Evolutionary conservation across 2,888 invertebrate genomes (phyloP), one percentile per base, ranked within the genome.

Genomic region (Ophion obscuratus): DNA sequence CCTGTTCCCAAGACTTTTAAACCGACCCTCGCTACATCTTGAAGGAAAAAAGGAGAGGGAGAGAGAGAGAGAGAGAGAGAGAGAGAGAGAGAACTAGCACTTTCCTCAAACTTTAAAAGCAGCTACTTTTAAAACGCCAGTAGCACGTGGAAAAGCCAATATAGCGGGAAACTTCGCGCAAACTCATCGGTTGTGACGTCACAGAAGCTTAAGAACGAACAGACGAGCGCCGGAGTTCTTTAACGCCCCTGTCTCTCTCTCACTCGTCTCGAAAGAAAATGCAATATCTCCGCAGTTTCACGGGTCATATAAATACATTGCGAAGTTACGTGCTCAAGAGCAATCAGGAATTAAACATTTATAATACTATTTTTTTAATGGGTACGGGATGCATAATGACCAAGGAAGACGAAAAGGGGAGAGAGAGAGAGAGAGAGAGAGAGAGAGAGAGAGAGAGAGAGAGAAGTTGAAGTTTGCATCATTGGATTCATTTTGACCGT

Each of bases 1-100:
- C 79, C 79, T 79, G 76, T 83, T 77, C 40, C 47, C 44, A 27
- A 20, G 68, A 76, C 71, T 57, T 77, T 82, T 70, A 62, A 68
- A 82, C 76, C 82, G 70, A 64, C 77, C 68, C 70, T 81, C 68
- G 74, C 20, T 44, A 62, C 40, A 47, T 76, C 77, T 67, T 24
- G 40, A 36, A 78, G 40, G 24, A 27, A 68, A 9, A 68, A 68
- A 17, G 40, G 24, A 68, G 1, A 44, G 67, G 59, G 57, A 64
- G 5, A 59, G 20, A 67, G 31, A 27, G 66, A 44, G 40, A 59
- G 6, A 57, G 76, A 66, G 53, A 62, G 3, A 57, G n/a, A 75
- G 47, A 10, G 31, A 14, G 9, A 3, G 31, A 31, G 31, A 24
- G 36, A 24, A 53, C 76, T 31, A 36, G 31, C 27, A 66, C 57